Evolutionary conservation across 1,140 invertebrate species (phyloP).

Genomic region (Brachionus angularis): DNA sequence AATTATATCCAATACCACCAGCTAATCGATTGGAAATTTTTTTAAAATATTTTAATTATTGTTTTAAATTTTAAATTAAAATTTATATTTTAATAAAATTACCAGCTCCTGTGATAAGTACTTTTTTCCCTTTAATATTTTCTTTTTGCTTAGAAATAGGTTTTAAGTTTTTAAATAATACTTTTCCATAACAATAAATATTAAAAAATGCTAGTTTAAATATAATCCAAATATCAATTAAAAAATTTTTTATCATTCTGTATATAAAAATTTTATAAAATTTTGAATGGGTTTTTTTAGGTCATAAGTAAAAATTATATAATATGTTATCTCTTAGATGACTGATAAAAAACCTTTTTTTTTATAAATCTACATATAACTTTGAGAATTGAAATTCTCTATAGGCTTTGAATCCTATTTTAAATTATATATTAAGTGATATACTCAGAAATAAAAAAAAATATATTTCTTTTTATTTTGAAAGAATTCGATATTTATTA

Average conservation of each 20-base stretch:
- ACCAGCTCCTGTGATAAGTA: conserved; percentile 22
- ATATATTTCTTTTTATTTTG: no score
- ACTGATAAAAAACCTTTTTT: no score
- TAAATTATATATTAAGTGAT: no score
- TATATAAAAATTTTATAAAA: neutral
- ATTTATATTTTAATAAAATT: neutral
- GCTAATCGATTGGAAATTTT: neutral
- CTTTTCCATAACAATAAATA: conserved; percentile 2
- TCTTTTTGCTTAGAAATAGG: neutral
- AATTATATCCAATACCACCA: conserved; percentile 3
- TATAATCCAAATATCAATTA: neutral
- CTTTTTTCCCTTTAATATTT: conserved; percentile 6
- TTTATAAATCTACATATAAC: no score
- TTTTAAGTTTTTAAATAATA: neutral
- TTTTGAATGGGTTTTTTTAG: no score
- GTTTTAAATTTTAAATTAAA: neutral
- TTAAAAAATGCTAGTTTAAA: neutral
- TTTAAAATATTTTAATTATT: neutral
- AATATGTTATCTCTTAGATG: no score
- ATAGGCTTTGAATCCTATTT: no score
- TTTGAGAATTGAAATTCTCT: no score
- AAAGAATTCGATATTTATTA: no score
- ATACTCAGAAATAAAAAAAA: no score
- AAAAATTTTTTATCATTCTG: conserved; percentile 20
- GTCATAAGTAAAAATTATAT: no score